These are phyloP conservation scores for Diuraphis noxia DNA, from an alignment of 1,140 invertebrate genomes.

Conservation along the genomic window DNA sequence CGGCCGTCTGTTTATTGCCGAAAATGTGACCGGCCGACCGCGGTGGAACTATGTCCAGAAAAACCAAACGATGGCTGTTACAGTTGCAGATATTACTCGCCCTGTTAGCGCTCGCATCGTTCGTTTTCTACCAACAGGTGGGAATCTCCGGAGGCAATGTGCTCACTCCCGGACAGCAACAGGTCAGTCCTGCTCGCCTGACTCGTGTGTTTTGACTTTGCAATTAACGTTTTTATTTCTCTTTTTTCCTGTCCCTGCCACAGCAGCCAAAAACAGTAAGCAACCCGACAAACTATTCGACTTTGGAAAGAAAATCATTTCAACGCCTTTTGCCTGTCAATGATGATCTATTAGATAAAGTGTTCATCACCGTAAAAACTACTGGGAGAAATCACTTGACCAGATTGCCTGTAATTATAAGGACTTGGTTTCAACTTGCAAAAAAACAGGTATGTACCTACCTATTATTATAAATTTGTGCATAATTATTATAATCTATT, in stretches of 20 bases:
- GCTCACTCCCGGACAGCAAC: neutral
- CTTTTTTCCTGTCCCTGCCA: neutral
- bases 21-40: constrained; percentile 25
- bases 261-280: neutral
- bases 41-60: constrained; percentile 14
- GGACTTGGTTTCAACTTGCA: constrained; percentile 91
- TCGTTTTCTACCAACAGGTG: constrained; percentile 46
- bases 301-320: neutral
- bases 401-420: constrained; percentile 82
- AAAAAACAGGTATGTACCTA: constrained; percentile 77
- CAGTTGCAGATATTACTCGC: constrained; percentile 46
- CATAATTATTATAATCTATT: neutral
- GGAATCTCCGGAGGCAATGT: constrained; percentile 39
- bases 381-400: constrained; percentile 83
- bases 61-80: constrained; percentile 38
- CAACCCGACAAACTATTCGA: neutral
- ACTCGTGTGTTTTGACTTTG: neutral
- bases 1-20: neutral
- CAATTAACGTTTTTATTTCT: neutral
- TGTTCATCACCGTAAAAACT: constrained; percentile 94
- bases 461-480: neutral
- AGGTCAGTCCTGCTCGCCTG: neutral
- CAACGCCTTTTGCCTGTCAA: neutral
- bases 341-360: constrained; percentile 62
- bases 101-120: constrained; percentile 20